Conservation (phyloP, 2,797 vertebrate genomes). For the Tenualosa ilisha region DNA sequence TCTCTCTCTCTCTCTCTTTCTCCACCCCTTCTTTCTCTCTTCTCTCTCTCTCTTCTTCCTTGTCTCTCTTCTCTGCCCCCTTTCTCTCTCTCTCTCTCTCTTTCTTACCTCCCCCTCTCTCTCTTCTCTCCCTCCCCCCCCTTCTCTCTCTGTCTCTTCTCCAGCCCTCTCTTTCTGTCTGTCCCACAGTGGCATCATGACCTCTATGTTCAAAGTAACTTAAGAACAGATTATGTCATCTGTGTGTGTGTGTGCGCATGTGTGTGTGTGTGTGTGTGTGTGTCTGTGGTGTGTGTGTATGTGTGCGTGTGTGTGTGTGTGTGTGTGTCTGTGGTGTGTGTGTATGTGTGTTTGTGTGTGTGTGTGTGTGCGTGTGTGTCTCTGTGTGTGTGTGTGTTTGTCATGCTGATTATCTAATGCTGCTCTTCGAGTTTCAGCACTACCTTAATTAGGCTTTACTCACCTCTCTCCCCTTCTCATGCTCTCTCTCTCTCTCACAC, state of each 20-base stretch:
- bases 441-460: conserved; percentile 53
- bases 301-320: too few species aligned
- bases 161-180: too few species aligned
- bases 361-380: background rate
- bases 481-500: background rate
- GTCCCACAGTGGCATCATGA: background rate
- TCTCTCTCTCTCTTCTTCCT: too few species aligned
- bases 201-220: background rate
- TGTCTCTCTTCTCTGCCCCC: too few species aligned
- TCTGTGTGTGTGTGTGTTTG: background rate
- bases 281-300: background rate
- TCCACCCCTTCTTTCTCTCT: too few species aligned
- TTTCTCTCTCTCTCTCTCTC: too few species aligned
- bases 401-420: conserved; percentile 73
- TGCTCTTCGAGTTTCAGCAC: conserved; percentile 49
- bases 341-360: background rate
- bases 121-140: too few species aligned
- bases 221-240: background rate
- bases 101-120: too few species aligned
- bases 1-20: too few species aligned
- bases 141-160: too few species aligned
- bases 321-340: background rate
- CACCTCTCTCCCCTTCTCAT: background rate
- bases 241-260: background rate
- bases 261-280: background rate